Evolutionary conservation across 2,113 vertebrate species (phyloP), one percentile per base, ranked within the genome.

Genomic region (Thunnus maccoyii): DNA sequence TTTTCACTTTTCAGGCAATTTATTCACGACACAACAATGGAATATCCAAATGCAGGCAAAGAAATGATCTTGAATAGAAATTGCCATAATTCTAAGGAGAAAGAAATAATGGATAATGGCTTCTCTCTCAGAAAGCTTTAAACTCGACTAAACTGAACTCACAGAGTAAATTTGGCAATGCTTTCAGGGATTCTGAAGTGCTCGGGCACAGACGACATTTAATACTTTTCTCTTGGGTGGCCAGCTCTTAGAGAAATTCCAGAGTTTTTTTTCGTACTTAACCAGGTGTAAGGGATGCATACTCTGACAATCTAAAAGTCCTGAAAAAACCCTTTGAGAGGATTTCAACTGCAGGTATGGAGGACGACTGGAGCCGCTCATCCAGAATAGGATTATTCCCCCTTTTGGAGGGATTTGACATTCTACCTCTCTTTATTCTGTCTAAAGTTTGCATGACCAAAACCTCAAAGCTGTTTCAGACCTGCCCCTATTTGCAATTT

Each of bases 201-300:
- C 47, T 52, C 9, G 0, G 58, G 61, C 60, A 71, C 57, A 81
- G 67, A 61, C 36, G 48, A 80, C 54, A 48, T 72, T 87, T 75
- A 77, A 85, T 78, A 74, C 83, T 85, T 80, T 58, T 84, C 86
- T 88, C 78, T 56, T 78, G 82, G 88, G 83, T 87, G 89, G 88
- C 47, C 81, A 20, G 22, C 69, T 56, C 68, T 80, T 25, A 52
- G 18, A 69, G 48, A 77, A 74, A 75, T 76, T 69, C 71, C 75
- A 15, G 62, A 56, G 63, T 17, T 41, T 55, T 73, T 41, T 78
- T 55, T 50, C 4, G 1, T 22, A 69, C 69, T 86, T 64, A 56
- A 17, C 52, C 62, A 76, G 81, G 62, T 77, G 41, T 75, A 77
- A 57, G 30, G 32, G 74, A 76, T 79, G 76, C 77, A 62, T 25